Conservation (phyloP, 2,797 vertebrate species). For the Acrossocheilus fasciatus region DNA sequence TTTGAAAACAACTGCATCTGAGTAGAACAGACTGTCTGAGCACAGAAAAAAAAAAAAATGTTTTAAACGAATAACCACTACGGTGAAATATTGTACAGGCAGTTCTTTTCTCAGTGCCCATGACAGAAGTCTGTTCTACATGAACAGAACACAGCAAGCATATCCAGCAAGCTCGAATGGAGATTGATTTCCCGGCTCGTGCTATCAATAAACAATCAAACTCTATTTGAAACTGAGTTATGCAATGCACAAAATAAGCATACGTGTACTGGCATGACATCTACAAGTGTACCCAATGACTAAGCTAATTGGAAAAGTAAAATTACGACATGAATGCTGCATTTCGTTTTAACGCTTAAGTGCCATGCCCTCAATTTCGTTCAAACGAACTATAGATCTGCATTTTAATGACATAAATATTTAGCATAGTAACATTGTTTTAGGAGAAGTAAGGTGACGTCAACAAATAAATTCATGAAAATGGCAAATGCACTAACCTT, state of each 20-base stretch:
- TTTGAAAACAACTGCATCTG: conserved; percentile 91
- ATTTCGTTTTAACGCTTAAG: conserved; percentile 44
- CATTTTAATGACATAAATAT: conserved; percentile 49
- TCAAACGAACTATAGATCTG: conserved; percentile 30
- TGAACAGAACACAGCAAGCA: conserved; percentile 57
- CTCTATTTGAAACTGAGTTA: conserved; percentile 80
- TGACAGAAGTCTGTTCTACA: conserved; percentile 74
- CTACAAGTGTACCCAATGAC: conserved; percentile 64
- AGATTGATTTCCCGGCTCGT: conserved; percentile 85
- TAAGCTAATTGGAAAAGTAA: conserved; percentile 43
- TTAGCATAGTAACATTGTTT: conserved; percentile 29
- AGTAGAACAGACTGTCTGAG: conserved; percentile 85
- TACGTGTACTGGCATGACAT: conserved; percentile 71
- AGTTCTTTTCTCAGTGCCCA: conserved; percentile 61
- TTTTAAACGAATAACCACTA: conserved; percentile 86
- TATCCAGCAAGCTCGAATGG: conserved; percentile 78
- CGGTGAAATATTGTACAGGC: conserved; percentile 76
- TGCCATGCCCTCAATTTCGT: conserved; percentile 36
- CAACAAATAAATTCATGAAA: conserved; percentile 49
- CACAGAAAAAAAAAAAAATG: conserved; percentile 74
- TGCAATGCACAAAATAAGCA: conserved; percentile 77
- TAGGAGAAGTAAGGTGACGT: conserved; percentile 46
- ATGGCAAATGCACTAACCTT: conserved; percentile 59
- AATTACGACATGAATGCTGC: conserved; percentile 46
- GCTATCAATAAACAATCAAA: conserved; percentile 85